Percentiles rank a stretch among this genome's conserved stretches.
Conservation (phyloP, 92 coral and sea anemone species). For the Actinernus sp. region DNA sequence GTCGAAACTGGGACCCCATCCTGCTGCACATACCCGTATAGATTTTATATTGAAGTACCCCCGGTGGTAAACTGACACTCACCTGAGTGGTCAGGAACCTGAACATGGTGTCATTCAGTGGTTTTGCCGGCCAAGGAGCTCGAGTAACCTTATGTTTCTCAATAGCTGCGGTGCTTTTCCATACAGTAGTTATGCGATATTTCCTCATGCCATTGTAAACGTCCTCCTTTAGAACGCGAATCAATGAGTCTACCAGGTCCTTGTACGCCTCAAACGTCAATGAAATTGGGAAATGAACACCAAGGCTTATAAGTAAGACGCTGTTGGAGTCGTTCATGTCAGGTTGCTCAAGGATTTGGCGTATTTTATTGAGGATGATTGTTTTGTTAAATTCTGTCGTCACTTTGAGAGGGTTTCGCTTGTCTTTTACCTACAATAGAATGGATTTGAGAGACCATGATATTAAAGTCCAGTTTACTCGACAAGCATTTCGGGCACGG, state of each 20-base stretch:
- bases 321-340: constrained; percentile 42
- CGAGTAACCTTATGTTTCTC: constrained; percentile 49
- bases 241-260: constrained; percentile 40
- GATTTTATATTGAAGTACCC: too few relatives aligned
- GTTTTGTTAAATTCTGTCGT: constrained; percentile 43
- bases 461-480: too few relatives aligned
- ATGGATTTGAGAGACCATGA: too few relatives aligned
- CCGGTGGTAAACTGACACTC: too few relatives aligned
- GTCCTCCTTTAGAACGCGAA: constrained; percentile 18
- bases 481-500: too few relatives aligned
- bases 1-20: too few relatives aligned
- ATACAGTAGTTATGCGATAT: constrained; percentile 30
- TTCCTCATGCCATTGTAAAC: constrained; percentile 17
- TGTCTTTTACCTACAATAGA: constrained; percentile 56
- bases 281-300: constrained; percentile 64
- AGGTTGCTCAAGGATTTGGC: constrained; percentile 38
- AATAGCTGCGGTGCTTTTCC: constrained; percentile 74
- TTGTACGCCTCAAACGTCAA: constrained; percentile 38
- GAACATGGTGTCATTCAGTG: constrained; percentile 47
- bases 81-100: constrained; percentile 86
- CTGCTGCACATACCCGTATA: too few relatives aligned
- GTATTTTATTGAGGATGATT: constrained; percentile 33
- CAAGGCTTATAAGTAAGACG: constrained; percentile 56
- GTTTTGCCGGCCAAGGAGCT: constrained; percentile 26
- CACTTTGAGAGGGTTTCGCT: constrained; percentile 42